Evolutionary conservation across 2,888 invertebrate genomes (phyloP), one percentile per base, ranked within the genome.

Genomic region (Drosophila neonasuta): DNA sequence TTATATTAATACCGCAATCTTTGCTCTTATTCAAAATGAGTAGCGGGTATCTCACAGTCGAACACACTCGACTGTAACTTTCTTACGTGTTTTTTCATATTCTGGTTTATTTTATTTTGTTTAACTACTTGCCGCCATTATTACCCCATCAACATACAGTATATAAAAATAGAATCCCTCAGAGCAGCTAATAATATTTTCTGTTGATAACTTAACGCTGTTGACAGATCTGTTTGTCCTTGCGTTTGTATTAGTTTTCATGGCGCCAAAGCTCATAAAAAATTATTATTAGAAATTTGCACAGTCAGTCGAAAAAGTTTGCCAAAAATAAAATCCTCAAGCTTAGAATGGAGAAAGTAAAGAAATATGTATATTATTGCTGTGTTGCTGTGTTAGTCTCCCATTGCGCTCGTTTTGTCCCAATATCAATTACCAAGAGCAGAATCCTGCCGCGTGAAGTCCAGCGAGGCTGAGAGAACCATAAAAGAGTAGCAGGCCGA

Each of bases 351-450:
- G 9, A 5, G 24, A 7, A 7, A 56, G 41, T 45, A 24, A 57
- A 56, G 3, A 59, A 62, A 32, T 69, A 68, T 64, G 52, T 48
- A 15, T 15, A 13, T 41, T 41, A 15, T 61, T 52, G 17, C 41
- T 44, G 34, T 41, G 34, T 20, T 44, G 17, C 32, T 20, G 5
- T 48, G 29, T n/a, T 24, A 6, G 52, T 24, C 56, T 68, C 71
- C 73, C 73, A 76, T 48, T 73, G 83, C 58, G 76, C 76, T 71
- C 66, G 63, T 73, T 80, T 57, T 64, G 68, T 60, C 65, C 51
- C 76, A 72, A 83, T 83, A 79, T 79, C 79, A 82, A 83, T 86
- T 86, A 82, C 71, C 69, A 68, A 57, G 49, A 49, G 34, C 74
- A 60, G 64, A 61, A 64, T 62, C 70, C 78, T 68, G 71, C 59